phyloP scores from a whole-genome alignment of 2,113 vertebrate genomes.

The Pollachius pollachius region DNA sequence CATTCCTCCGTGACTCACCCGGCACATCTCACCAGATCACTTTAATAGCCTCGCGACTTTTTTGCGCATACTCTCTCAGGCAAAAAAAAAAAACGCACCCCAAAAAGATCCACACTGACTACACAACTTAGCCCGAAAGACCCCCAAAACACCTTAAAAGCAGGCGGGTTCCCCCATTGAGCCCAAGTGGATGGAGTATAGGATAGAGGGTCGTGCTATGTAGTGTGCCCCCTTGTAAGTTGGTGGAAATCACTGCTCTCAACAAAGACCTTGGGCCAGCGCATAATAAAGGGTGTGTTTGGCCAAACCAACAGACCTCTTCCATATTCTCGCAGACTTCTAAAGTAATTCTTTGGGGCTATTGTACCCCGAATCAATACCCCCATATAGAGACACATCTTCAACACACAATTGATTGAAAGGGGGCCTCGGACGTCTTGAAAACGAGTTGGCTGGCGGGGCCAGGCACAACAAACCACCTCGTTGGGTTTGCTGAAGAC shows the following conservation, averaged over 20 bases:
- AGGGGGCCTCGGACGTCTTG: slow-evolving; percentile 12
- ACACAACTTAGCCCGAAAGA: too few relatives aligned
- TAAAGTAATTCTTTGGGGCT: slow-evolving; percentile 14
- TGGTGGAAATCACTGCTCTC: slow-evolving; percentile 15
- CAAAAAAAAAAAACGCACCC: too few relatives aligned
- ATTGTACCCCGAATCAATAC: slow-evolving; percentile 23
- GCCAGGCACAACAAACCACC: slow-evolving; percentile 6
- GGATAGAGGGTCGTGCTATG: neutral
- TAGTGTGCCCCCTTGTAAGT: slow-evolving; percentile 10
- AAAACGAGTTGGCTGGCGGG: slow-evolving; percentile 9
- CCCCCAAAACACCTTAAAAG: too few relatives aligned
- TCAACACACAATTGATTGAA: slow-evolving; percentile 12
- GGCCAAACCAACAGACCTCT: slow-evolving; percentile 24
- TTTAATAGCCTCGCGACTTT: too few relatives aligned
- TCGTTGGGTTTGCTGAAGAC: slow-evolving; percentile 1
- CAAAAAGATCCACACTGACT: too few relatives aligned
- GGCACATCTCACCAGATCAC: too few relatives aligned
- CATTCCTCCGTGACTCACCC: too few relatives aligned
- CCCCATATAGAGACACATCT: slow-evolving; percentile 14
- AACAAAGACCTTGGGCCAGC: slow-evolving; percentile 19
- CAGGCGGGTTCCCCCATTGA: neutral
- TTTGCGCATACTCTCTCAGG: too few relatives aligned
- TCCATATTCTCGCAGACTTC: slow-evolving; percentile 22
- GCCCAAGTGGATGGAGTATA: neutral
- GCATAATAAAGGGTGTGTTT: slow-evolving; percentile 20